Evolutionary conservation across 2,113 vertebrate species (phyloP).

Genomic region (Sander lucioperca): DNA sequence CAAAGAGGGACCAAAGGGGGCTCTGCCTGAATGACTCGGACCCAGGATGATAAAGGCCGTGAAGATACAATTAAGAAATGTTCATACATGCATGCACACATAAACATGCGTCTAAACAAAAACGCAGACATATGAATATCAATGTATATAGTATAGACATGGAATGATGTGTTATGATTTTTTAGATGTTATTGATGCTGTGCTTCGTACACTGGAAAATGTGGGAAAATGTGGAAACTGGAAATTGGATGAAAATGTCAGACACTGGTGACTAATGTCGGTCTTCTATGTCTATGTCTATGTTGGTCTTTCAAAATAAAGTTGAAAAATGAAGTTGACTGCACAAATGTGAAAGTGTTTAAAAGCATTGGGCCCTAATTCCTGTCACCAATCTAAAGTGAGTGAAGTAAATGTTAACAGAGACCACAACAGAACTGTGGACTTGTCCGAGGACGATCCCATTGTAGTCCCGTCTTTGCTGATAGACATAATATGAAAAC

Average conservation of each 20-base stretch:
- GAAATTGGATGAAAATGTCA: no score
- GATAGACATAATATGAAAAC: constrained; percentile 68
- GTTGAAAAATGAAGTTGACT: not conserved
- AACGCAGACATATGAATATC: not conserved
- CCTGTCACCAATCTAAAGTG: constrained; percentile 4
- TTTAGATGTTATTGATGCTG: no score
- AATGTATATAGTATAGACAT: not conserved
- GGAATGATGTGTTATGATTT: no score
- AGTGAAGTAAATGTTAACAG: constrained; percentile 19
- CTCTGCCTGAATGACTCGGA: constrained; percentile 86
- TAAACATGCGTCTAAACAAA: constrained; percentile 62
- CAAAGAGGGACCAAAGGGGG: constrained; percentile 74
- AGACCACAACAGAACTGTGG: constrained; percentile 5
- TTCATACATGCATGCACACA: constrained; percentile 58
- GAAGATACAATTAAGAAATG: constrained; percentile 81
- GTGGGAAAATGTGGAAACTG: no score
- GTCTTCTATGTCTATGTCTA: no score
- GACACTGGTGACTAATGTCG: no score
- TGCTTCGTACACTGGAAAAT: no score
- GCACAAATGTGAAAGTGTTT: not conserved
- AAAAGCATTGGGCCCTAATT: not conserved
- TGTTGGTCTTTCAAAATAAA: no score
- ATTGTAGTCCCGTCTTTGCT: constrained; percentile 38
- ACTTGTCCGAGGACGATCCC: constrained; percentile 8
- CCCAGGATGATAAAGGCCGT: constrained; percentile 79